phyloP scores from a whole-genome alignment of 2,888 invertebrate species.

The Drosophila emarginata region DNA sequence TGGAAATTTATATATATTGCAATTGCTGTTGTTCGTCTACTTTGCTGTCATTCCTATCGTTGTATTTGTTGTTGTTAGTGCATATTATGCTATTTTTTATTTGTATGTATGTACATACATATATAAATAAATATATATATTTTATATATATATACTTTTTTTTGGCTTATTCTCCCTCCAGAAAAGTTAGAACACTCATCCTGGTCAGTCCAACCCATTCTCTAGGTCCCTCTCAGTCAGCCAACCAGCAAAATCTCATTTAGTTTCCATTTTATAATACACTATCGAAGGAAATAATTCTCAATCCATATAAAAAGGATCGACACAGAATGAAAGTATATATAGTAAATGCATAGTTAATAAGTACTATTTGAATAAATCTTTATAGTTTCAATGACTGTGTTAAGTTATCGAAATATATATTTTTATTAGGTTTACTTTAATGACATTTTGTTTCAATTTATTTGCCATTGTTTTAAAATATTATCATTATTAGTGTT shows the following conservation, averaged over 20 bases:
- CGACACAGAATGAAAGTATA: neutral
- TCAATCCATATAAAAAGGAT: neutral
- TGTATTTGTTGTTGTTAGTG: conserved; percentile 10
- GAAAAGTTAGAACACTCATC: conserved; percentile 39
- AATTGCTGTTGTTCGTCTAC: conserved; percentile 15
- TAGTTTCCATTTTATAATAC: conserved; percentile 51
- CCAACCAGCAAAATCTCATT: conserved; percentile 58
- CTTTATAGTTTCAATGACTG: no score
- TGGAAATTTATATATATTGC: conserved; percentile 40
- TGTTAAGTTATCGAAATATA: no score
- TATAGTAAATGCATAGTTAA: neutral
- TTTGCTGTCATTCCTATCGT: conserved; percentile 28
- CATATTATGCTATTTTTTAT: conserved; percentile 24
- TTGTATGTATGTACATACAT: neutral
- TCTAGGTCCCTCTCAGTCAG: neutral
- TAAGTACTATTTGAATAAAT: no score
- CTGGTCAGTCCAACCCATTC: neutral
- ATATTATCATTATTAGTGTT: no score
- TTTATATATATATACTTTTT: no score
- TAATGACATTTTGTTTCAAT: no score
- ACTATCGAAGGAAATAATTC: neutral
- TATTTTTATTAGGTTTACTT: no score
- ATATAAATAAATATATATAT: neutral
- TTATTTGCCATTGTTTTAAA: no score
- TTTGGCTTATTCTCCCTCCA: neutral